A percentile compares a stretch with the other conserved stretches of the same genome.
Evolutionary conservation across 2,888 invertebrate genomes (phyloP).

Genomic region (Orgyia antiqua): DNA sequence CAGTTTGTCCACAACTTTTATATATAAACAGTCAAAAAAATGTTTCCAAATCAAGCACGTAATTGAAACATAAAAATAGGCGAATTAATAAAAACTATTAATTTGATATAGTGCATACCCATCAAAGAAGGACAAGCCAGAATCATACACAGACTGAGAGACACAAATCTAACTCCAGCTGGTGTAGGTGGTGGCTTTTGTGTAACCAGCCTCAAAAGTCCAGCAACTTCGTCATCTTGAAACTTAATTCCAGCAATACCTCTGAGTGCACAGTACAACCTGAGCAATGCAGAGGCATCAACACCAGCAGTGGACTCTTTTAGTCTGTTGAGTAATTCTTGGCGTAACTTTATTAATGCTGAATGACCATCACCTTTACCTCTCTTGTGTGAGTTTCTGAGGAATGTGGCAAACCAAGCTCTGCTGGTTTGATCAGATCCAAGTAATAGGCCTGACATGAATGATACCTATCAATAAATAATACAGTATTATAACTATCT

Average conservation of each 20-base stretch:
- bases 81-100: too few species aligned
- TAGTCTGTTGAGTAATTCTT: slow-evolving; percentile 86
- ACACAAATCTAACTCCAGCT: slow-evolving; percentile 95
- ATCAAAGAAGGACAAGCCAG: slow-evolving; percentile 95
- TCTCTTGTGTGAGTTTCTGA: slow-evolving; percentile 89
- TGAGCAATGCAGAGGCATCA: slow-evolving; percentile 91
- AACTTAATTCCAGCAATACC: slow-evolving; percentile 95
- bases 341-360: slow-evolving; percentile 83
- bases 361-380: slow-evolving; percentile 87
- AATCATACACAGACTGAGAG: slow-evolving; percentile 94
- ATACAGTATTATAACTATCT: neutral
- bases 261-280: slow-evolving; percentile 94
- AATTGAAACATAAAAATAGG: too few species aligned
- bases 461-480: slow-evolving; percentile 79
- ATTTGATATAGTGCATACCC: slow-evolving; percentile 73
- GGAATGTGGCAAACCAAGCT: slow-evolving; percentile 95
- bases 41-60: too few species aligned
- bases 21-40: too few species aligned
- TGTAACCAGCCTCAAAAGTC: slow-evolving; percentile 90
- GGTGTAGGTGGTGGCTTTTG: slow-evolving; percentile 93
- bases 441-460: slow-evolving; percentile 91
- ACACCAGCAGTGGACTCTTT: slow-evolving; percentile 84
- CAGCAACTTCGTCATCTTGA: slow-evolving; percentile 93
- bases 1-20: too few species aligned
- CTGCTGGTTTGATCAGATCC: slow-evolving; percentile 94